Evolutionary conservation across 2,888 invertebrate genomes (phyloP), one percentile per base, ranked within the genome.

Genomic region (Ceraclea dissimilis): DNA sequence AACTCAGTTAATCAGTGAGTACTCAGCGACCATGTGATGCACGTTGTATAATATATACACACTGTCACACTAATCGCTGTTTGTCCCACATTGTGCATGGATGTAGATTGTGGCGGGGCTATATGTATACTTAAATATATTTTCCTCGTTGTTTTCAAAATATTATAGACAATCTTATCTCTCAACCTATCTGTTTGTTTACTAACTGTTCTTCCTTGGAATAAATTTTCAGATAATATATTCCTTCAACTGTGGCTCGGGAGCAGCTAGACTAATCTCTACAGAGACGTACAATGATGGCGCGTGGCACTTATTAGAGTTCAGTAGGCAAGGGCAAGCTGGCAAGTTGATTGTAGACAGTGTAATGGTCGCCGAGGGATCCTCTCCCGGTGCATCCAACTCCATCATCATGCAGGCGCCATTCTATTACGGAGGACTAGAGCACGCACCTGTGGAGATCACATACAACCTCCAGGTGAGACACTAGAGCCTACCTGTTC

Each of bases 371-470:
- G 76, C 76, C 0, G 73, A 75, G 49, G 81, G 80, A 2, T 71
- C 74, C 54, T 83, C 83, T 0, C 64, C 68, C 1, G 70, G 74
- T 48, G 65, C 69, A 33, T 54, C 72, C 10, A 70, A 74, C 13
- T 76, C 77, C 1, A 77, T 88, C 2, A 79, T 83, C 51, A 77
- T 92, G 1, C 71, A 74, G 11, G 74, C 84, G 34, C 93, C 93
- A 0, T 85, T 86, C 67, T 93, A 83, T 69, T 78, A 93, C 51
- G 95, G 96, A 19, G 94, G 94, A 0, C 69, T 93, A n/a, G 61
- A 67, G 33, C 67, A 71, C 22, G 53, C 70, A 26, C 72, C 79
- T 13, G 75, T 79, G 1, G 69, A 74, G 2, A 68, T 73, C 20
- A 68, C 69, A 11, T 68, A 68, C 33, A 71, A 71, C 26, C 78